These are phyloP conservation scores for Linurgus olivaceus DNA, from an alignment of 2,797 vertebrate species.

Conservation along the genomic window DNA sequence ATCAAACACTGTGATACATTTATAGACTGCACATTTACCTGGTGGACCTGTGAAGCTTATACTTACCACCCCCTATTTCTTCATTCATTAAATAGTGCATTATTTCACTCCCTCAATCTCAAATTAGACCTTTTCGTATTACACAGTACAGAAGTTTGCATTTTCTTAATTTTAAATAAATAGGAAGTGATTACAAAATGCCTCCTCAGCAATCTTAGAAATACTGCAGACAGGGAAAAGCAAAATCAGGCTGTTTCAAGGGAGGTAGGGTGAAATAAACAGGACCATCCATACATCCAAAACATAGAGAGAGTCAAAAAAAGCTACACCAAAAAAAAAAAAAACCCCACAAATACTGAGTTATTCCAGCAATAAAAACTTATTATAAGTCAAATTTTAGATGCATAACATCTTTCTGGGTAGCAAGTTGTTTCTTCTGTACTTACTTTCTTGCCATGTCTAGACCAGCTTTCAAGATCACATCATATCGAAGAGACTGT, in stretches of 20 bases:
- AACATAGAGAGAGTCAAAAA: not conserved
- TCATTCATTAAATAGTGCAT: not conserved
- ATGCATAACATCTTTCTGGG: not conserved
- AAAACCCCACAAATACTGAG: rapidly evolving
- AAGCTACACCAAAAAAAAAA: too few relatives aligned
- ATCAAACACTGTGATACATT: not conserved
- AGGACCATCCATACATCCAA: not conserved
- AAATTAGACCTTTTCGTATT: not conserved
- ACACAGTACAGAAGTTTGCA: not conserved
- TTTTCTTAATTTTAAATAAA: not conserved
- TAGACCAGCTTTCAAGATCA: slow-evolving; percentile 88
- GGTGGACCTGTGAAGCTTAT: not conserved
- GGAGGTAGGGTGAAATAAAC: not conserved
- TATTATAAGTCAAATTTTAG: not conserved
- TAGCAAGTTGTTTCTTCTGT: not conserved
- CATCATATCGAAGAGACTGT: slow-evolving; percentile 87
- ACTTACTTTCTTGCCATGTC: slow-evolving; percentile 93
- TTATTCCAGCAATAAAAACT: not conserved
- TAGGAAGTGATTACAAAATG: not conserved
- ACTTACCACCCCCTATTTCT: not conserved
- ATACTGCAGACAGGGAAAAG: not conserved
- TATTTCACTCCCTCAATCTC: not conserved
- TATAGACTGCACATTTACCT: not conserved
- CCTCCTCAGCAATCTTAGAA: not conserved
- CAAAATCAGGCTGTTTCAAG: not conserved